These are phyloP conservation scores for Centruroides vittatus DNA, from an alignment of 1,140 invertebrate species.

Conservation along the genomic window DNA sequence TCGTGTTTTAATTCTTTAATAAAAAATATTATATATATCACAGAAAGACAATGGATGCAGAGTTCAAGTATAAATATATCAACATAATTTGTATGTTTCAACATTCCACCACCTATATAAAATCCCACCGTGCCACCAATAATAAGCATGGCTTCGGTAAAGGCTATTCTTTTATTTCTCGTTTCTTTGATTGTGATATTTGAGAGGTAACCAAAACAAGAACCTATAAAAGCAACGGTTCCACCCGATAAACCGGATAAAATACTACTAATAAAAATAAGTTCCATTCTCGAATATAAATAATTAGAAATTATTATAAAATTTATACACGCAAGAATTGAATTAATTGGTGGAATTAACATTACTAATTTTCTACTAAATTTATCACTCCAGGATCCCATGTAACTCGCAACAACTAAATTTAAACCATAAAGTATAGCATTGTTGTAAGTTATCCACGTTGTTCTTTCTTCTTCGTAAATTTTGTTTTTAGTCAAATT, in stretches of 20 bases:
- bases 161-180: slow-evolving; percentile 63
- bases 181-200: slow-evolving; percentile 66
- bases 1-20: slow-evolving; percentile 21
- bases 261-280: slow-evolving; percentile 28
- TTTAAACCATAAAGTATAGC: slow-evolving; percentile 30
- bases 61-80: slow-evolving; percentile 22
- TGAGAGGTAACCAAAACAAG: slow-evolving; percentile 73
- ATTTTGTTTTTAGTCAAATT: slow-evolving; percentile 14
- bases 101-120: slow-evolving; percentile 28
- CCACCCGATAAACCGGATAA: slow-evolving; percentile 51
- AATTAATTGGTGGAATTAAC: slow-evolving; percentile 62
- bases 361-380: slow-evolving; percentile 68
- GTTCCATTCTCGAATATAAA: slow-evolving; percentile 21
- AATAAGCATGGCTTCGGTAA: slow-evolving; percentile 48
- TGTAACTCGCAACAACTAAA: slow-evolving; percentile 27
- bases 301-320: slow-evolving; percentile 53
- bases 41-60: slow-evolving; percentile 21
- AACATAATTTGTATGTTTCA: slow-evolving; percentile 25
- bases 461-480: neutral
- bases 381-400: slow-evolving; percentile 51
- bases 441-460: slow-evolving; percentile 20
- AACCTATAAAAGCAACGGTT: slow-evolving; percentile 78
- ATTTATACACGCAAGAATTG: slow-evolving; percentile 56
- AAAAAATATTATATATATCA: slow-evolving; percentile 29
- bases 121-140: slow-evolving; percentile 32